Evolutionary conservation across 2,888 invertebrate genomes (phyloP).

Genomic region (Cephonodes hylas): DNA sequence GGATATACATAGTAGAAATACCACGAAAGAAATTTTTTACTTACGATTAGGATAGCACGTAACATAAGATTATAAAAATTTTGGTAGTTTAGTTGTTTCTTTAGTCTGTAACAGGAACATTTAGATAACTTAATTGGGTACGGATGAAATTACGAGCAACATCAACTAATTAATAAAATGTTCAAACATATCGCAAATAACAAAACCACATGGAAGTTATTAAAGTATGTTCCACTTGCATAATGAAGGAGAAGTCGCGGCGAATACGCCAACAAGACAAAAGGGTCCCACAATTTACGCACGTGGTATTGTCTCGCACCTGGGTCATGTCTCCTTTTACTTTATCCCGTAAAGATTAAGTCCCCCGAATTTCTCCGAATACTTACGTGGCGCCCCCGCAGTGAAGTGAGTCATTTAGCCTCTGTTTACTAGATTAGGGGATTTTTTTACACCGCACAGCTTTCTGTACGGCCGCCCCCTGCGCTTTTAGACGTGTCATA

Average conservation of each 20-base stretch:
- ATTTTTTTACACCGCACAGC: conserved; percentile 75
- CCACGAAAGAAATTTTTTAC: no score
- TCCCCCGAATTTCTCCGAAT: conserved; percentile 67
- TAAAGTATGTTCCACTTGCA: conserved; percentile 59
- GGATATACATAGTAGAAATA: no score
- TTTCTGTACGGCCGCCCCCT: conserved; percentile 53
- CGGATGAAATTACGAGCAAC: no score
- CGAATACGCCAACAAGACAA: conserved; percentile 63
- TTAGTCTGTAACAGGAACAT: no score
- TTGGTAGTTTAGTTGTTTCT: no score
- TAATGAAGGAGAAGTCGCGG: conserved; percentile 59
- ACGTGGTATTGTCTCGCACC: conserved; percentile 64
- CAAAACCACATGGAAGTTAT: conserved; percentile 28
- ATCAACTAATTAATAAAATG: background rate
- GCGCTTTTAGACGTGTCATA: conserved; percentile 61
- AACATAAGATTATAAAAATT: no score
- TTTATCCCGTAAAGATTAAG: conserved; percentile 79
- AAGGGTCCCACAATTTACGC: conserved; percentile 65
- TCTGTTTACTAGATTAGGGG: conserved; percentile 80
- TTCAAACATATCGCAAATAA: background rate
- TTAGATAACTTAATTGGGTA: no score
- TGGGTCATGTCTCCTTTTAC: conserved; percentile 80
- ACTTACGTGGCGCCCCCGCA: conserved; percentile 62
- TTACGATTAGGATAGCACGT: no score
- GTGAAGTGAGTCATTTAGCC: conserved; percentile 79